phyloP scores from a whole-genome alignment of 2,797 vertebrate species.

The Fringilla coelebs region DNA sequence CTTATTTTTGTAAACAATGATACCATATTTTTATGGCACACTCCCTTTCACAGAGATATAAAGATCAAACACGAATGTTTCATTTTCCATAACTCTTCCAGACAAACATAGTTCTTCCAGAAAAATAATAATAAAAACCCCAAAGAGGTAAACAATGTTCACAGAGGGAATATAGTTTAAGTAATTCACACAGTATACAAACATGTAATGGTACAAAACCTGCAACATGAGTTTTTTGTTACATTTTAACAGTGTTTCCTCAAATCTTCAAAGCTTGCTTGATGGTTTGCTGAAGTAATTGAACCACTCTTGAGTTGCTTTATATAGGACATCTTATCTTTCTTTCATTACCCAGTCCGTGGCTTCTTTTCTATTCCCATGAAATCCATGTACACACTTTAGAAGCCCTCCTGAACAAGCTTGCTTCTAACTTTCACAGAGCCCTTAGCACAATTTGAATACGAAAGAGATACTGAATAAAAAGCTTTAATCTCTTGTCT shows the following conservation, averaged over 20 bases:
- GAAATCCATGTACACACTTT: constrained; percentile 82
- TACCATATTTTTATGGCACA: constrained; percentile 1
- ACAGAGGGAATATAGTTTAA: constrained; percentile 54
- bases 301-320: constrained; percentile 84
- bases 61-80: constrained; percentile 41
- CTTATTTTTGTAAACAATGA: constrained; percentile 64
- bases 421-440: constrained; percentile 84
- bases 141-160: constrained; percentile 64
- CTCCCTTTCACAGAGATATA: constrained; percentile 3
- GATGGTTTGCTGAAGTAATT: constrained; percentile 83
- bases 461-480: constrained; percentile 86
- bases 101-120: constrained; percentile 37
- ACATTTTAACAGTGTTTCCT: constrained; percentile 79
- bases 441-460: constrained; percentile 84
- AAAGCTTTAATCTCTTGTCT: constrained; percentile 85
- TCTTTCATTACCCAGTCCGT: constrained; percentile 81
- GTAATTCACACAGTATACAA: constrained; percentile 69
- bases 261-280: constrained; percentile 82
- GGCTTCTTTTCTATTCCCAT: constrained; percentile 82
- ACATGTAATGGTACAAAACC: constrained; percentile 76
- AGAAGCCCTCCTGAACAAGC: constrained; percentile 83
- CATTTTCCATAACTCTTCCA: constrained; percentile 42
- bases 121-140: constrained; percentile 18
- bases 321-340: constrained; percentile 85
- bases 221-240: constrained; percentile 74